Evolutionary conservation across 2,888 invertebrate genomes (phyloP), one percentile per base, ranked within the genome.

Genomic region (Chloroclysta siterata): DNA sequence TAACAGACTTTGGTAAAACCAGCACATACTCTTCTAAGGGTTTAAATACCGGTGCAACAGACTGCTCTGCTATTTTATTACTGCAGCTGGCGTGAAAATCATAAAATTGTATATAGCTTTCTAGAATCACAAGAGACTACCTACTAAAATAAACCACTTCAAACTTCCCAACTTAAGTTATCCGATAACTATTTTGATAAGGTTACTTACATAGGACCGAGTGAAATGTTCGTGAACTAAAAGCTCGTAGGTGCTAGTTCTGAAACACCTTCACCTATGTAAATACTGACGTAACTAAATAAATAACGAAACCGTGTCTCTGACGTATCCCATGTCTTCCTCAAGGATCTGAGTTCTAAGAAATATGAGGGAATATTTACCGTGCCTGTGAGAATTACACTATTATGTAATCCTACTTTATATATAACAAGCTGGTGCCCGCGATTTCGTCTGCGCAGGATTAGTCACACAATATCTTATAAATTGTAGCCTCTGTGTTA

Each of bases 171-270:
- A 17, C 15, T 10, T 17, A 41, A 42, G 29, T 50, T 50, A 14
- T 56, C 11, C n/a, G 22, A 53, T 39, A 41, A 14, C 28, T 61
- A 52, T 51, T 56, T 55, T 51, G 48, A 46, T 55, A 46, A 22
- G 46, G 50, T 39, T 61, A 52, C 51, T 61, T 55, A 52, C 52
- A 54, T 52, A 60, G 50, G 53, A 60, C 39, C 44, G 22, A 55
- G 52, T 60, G 28, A 39, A 50, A 53, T 41, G 52, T 47, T 53
- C n/a, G 14, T 63, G 41, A 42, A 60, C 44, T 29, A 8, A 29
- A 22, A 51, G 14, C 50, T 42, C 15, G 51, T 42, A 60, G 33
- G 48, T 53, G 48, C 52, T 54, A 56, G 60, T 36, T 60, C 52
- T 56, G 56, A 56, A 46, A 11, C 15, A 60, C 60, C 53, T 57